phyloP scores from a whole-genome alignment of 2,113 vertebrate genomes.

The Gymnarchus niloticus region DNA sequence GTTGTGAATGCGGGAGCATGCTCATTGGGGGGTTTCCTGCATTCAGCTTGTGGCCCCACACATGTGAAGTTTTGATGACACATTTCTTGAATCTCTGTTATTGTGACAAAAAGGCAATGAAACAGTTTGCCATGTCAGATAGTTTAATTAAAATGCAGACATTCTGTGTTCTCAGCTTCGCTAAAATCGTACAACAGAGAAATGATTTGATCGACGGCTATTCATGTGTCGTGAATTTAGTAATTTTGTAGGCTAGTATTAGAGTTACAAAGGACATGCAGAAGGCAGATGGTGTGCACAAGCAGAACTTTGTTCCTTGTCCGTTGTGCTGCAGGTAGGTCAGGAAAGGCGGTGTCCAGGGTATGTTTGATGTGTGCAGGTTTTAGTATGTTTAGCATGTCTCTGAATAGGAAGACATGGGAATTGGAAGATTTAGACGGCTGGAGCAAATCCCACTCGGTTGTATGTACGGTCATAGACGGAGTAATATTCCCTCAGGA shows the following conservation, averaged over 20 bases:
- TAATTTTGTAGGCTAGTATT: not conserved
- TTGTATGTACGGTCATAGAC: constrained; percentile 54
- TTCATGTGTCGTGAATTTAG: not conserved
- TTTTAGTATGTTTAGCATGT: not conserved
- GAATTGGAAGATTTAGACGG: constrained; percentile 35
- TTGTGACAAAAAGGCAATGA: not conserved
- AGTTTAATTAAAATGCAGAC: not conserved
- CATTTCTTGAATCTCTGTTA: not conserved
- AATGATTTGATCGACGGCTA: not conserved
- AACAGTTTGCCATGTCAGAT: not conserved
- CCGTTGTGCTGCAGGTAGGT: not conserved
- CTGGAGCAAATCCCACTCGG: constrained; percentile 51
- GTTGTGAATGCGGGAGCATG: too few relatives aligned
- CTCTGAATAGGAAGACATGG: not conserved
- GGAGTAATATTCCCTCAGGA: constrained; percentile 60
- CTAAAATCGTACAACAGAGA: not conserved
- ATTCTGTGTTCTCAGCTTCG: not conserved
- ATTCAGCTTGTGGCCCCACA: too few relatives aligned
- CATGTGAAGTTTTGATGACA: not conserved
- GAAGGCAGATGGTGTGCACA: too few relatives aligned
- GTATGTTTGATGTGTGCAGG: not conserved
- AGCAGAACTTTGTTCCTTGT: not conserved
- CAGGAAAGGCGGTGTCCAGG: not conserved
- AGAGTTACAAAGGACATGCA: not conserved
- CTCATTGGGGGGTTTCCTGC: too few relatives aligned